These are phyloP conservation scores for Sula dactylatra DNA, from an alignment of 2,113 vertebrate genomes.

Conservation along the genomic window DNA sequence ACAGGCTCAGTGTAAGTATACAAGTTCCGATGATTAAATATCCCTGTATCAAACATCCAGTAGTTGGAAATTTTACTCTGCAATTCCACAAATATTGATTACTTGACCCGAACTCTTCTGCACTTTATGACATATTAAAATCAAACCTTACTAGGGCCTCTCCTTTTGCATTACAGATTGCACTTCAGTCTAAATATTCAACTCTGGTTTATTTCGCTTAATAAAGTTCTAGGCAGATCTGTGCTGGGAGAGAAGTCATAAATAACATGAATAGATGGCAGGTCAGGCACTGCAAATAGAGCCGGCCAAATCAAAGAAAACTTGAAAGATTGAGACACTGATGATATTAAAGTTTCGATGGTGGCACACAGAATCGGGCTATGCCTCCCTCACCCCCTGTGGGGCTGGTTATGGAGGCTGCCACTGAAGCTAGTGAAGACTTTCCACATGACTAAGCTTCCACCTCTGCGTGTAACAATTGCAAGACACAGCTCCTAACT, in stretches of 20 bases:
- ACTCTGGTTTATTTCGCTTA: not conserved
- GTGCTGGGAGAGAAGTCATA: not conserved
- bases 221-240: not conserved
- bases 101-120: not conserved
- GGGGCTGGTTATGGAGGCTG: accelerated
- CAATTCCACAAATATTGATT: constrained; percentile 11
- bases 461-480: not conserved
- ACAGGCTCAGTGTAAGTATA: not conserved
- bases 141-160: not conserved
- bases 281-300: not conserved
- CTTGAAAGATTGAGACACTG: not conserved
- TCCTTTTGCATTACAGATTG: not conserved
- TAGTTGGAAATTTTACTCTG: not conserved
- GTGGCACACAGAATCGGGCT: not conserved
- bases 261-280: not conserved
- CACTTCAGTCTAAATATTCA: not conserved
- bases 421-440: not conserved
- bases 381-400: not conserved
- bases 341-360: not conserved
- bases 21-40: not conserved
- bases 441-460: not conserved
- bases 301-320: not conserved
- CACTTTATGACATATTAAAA: not conserved
- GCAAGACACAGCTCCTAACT: not conserved
- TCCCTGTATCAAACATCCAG: not conserved